These are phyloP conservation scores for Diabrotica undecimpunctata DNA, from an alignment of 1,140 invertebrate genomes.

Conservation along the genomic window DNA sequence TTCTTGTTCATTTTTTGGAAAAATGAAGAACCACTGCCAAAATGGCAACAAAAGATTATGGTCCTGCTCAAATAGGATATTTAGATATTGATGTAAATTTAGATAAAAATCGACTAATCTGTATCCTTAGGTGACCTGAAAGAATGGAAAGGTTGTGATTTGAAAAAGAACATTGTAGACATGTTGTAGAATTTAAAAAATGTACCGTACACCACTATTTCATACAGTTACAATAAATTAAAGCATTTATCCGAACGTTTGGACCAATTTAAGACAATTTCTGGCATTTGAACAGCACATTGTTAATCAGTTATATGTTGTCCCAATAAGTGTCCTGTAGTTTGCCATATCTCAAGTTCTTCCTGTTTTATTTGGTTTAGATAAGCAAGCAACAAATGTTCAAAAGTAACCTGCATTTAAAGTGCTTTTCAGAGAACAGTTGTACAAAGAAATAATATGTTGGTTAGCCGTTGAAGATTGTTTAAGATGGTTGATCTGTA, in stretches of 20 bases:
- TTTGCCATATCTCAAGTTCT: not conserved
- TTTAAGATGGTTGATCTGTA: conserved; percentile 10
- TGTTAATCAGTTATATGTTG: not conserved
- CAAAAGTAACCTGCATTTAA: conserved; percentile 11
- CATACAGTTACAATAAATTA: conserved; percentile 13
- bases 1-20: too few relatives aligned
- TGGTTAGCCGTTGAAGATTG: not conserved
- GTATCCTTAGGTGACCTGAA: conserved; percentile 15
- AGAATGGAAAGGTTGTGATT: conserved; percentile 15
- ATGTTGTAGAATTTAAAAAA: conserved; percentile 11
- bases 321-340: not conserved
- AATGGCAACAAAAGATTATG: too few relatives aligned
- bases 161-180: conserved; percentile 8
- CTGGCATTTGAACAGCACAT: not conserved
- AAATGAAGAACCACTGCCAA: too few relatives aligned
- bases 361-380: not conserved
- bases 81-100: too few relatives aligned
- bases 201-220: conserved; percentile 22
- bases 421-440: conserved; percentile 11
- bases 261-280: conserved; percentile 1
- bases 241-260: not conserved
- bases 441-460: conserved; percentile 11
- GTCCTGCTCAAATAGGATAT: too few relatives aligned
- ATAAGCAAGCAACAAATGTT: not conserved
- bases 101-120: not conserved